Conservation (phyloP, 2,113 vertebrate species). For the Melierax canorus region DNA sequence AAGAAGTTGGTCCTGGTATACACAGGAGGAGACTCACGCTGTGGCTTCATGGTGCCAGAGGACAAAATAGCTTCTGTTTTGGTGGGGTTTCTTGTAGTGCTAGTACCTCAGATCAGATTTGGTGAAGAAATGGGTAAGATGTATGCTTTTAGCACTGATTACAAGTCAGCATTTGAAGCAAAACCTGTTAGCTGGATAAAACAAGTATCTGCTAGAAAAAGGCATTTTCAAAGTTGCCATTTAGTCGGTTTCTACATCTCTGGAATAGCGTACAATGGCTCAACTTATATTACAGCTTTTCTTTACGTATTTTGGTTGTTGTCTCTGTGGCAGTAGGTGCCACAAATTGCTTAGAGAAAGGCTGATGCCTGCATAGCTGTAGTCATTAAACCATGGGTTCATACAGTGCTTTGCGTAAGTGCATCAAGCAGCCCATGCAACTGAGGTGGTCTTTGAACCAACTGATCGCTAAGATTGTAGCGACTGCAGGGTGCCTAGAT, state of each 20-base stretch:
- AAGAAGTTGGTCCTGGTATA: neutral
- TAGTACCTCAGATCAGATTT: neutral
- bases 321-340: neutral
- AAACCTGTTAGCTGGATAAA: neutral
- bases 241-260: neutral
- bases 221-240: neutral
- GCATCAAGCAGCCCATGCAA: fast-evolving
- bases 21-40: neutral
- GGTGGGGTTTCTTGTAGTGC: neutral
- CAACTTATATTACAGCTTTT: neutral
- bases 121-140: neutral
- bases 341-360: neutral
- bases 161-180: neutral
- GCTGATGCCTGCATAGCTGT: neutral
- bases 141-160: neutral
- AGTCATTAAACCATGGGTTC: neutral
- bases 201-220: neutral
- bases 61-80: neutral
- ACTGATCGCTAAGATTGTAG: neutral
- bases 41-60: neutral
- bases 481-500: neutral
- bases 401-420: neutral
- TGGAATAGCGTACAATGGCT: neutral
- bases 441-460: neutral
- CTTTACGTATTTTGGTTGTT: neutral